phyloP scores from a whole-genome alignment of 2,888 invertebrate species.

The Drosophila monieri region DNA sequence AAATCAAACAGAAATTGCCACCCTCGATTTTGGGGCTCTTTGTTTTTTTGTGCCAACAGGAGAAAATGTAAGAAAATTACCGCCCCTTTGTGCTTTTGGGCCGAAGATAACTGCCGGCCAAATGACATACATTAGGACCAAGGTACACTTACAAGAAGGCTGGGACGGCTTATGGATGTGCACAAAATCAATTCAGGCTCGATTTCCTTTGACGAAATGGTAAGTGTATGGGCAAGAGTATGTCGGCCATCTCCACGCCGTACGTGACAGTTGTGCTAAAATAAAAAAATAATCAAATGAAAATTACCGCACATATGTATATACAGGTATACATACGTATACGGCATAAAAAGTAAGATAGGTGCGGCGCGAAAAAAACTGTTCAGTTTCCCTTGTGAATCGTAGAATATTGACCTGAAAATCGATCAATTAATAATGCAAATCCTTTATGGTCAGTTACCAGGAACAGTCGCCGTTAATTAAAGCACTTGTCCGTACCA shows the following conservation, averaged over 20 bases:
- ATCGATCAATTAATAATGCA: conserved; percentile 67
- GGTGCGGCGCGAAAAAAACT: conserved; percentile 5
- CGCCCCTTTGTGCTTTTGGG: conserved; percentile 54
- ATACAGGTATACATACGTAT: neutral
- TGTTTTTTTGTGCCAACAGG: conserved; percentile 30
- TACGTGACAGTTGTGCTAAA: conserved; percentile 65
- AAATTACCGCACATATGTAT: conserved; percentile 33
- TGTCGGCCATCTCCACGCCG: conserved; percentile 28
- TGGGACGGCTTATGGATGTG: conserved; percentile 29
- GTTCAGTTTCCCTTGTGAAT: neutral
- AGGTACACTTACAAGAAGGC: conserved; percentile 6
- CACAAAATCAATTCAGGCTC: conserved; percentile 70
- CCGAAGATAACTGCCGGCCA: conserved; percentile 64
- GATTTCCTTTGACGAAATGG: conserved; percentile 71
- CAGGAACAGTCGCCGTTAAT: conserved; percentile 60
- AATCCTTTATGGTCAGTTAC: conserved; percentile 69
- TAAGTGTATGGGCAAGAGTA: conserved; percentile 31
- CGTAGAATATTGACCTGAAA: conserved; percentile 39
- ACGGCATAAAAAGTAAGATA: conserved; percentile 6
- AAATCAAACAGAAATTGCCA: conserved; percentile 21
- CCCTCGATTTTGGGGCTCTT: conserved; percentile 19
- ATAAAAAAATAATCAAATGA: conserved; percentile 5
- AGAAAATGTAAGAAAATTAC: conserved; percentile 42
- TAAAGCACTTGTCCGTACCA: conserved; percentile 59
- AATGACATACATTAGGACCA: conserved; percentile 64